Conservation (phyloP, 1,140 invertebrate species). For the Euschistus heros region DNA sequence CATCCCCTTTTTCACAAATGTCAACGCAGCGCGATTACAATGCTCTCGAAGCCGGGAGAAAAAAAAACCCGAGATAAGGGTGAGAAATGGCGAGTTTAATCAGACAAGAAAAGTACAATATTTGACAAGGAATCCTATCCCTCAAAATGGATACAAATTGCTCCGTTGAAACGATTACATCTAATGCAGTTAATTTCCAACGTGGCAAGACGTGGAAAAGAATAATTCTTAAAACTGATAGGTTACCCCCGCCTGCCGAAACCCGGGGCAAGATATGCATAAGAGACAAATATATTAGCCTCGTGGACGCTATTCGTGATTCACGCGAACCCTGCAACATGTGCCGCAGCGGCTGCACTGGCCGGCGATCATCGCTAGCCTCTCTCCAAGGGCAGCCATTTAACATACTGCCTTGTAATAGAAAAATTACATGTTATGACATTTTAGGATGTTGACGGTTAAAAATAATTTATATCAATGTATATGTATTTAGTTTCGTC, state of each 20-base stretch:
- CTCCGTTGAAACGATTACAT: slow-evolving; percentile 6
- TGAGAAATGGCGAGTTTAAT: slow-evolving; percentile 1
- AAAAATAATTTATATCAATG: no score
- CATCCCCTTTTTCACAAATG: not conserved
- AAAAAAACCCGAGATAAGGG: not conserved
- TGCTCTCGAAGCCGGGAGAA: not conserved
- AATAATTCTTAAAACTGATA: not conserved
- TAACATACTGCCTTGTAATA: no score
- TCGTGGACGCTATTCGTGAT: not conserved
- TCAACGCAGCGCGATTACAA: not conserved
- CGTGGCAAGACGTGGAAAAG: not conserved
- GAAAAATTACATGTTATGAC: no score
- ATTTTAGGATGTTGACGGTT: no score
- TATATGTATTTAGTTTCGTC: no score
- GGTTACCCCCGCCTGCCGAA: not conserved
- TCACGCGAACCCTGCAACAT: no score
- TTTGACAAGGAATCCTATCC: slow-evolving; percentile 1
- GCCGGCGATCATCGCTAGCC: no score
- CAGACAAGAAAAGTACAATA: not conserved
- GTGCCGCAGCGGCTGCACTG: no score
- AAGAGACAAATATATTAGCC: slow-evolving; percentile 2
- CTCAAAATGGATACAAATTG: not conserved
- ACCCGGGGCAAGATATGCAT: not conserved
- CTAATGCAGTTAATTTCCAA: not conserved
- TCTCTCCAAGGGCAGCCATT: no score